Base-by-base conservation (phyloP, 1,140 invertebrate species). In the Heterodera carotae region DNA sequence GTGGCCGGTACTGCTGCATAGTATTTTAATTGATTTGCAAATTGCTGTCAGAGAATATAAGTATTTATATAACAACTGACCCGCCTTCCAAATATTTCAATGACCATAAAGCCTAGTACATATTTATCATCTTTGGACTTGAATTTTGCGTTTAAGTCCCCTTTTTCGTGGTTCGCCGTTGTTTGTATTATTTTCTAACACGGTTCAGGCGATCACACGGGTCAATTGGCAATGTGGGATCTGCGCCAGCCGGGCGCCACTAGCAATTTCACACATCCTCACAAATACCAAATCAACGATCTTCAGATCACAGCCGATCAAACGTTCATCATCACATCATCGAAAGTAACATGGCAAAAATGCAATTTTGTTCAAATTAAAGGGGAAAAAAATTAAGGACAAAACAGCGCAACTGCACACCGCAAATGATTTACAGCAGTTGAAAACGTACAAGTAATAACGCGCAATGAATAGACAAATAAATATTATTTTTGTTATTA, bases 381-480 rank as follows among this genome's bases (percentile, higher is more conserved):
- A 29, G 2, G 0, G 27, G 7, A 31, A 10, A 31, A 15, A 25
- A 18, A 12, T 66, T n/a, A 73, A 72, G 36, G 85, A 87, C 59
- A 87, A 87, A 62, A 88, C 85, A 31, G 85, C 85, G 5, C 76
- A 85, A 53, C 74, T 87, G 8, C 77, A 87, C 36, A 80, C 86
- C 72, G 84, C 86, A 10, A 73, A 76, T 22, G 77, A 78, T 31
- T 66, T 87, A 27, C 76, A 86, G 29, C 69, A 78, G 6, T 62
- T 87, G n/a, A 87, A 87, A 76, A 84, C 76, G 27, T 87, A 87
- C 80, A 88, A 79, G 84, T 85, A 68, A 69, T 43, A 43, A 43
- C 15, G 39, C 12, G 39, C 2, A 6, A 43, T 43, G 6, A 43
- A 12, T 6, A 43, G 39, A 43, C 6, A 0, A 43, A 8, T 43